These are phyloP conservation scores for Trachymyrmex cornetzi DNA, from an alignment of 1,140 invertebrate species.

Conservation along the genomic window DNA sequence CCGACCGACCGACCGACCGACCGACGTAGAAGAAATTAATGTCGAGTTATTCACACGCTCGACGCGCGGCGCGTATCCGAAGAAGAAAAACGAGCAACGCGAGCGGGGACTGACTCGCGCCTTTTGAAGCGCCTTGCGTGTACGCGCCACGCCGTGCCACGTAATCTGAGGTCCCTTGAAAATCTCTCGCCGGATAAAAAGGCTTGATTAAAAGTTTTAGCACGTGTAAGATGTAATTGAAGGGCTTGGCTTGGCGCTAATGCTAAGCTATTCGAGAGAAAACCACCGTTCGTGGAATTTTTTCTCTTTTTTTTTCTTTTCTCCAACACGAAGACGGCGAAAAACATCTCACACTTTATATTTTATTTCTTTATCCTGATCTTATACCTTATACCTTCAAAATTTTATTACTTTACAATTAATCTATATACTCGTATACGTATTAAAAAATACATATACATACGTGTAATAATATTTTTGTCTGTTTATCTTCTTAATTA, in stretches of 20 bases:
- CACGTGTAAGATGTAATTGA: constrained; percentile 59
- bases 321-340: background rate
- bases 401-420: background rate
- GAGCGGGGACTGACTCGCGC: constrained; percentile 16
- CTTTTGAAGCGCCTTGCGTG: constrained; percentile 35
- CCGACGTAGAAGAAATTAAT: constrained; percentile 59
- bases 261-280: constrained; percentile 57
- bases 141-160: background rate
- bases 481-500: constrained; percentile 8
- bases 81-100: constrained; percentile 49
- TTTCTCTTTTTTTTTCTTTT: too few species aligned
- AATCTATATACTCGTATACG: background rate
- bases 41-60: constrained; percentile 64
- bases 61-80: constrained; percentile 28
- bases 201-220: constrained; percentile 63
- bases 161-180: constrained; percentile 55
- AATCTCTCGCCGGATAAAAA: constrained; percentile 42
- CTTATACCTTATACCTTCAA: background rate
- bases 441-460: background rate
- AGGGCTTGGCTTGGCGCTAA: constrained; percentile 43
- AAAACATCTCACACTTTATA: background rate
- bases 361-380: background rate
- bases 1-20: constrained; percentile 33
- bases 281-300: background rate
- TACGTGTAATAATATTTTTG: too few species aligned